These are phyloP conservation scores for Rallus limicola DNA, from an alignment of 2,113 vertebrate genomes.

Conservation along the genomic window DNA sequence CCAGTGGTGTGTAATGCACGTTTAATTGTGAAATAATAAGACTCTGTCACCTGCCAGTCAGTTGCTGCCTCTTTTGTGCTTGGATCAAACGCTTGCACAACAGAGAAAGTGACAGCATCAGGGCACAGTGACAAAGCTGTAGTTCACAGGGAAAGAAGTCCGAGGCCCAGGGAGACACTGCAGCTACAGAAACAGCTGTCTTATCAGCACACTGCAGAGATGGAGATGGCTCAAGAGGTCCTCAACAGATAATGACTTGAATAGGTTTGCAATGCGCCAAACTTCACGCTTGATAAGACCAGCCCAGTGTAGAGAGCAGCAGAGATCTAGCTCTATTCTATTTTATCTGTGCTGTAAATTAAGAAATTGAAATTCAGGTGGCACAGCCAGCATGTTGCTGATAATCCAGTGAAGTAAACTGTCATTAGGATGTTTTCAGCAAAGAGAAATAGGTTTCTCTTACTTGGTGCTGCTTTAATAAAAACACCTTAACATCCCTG, in stretches of 20 bases:
- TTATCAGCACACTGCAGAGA: constrained; percentile 85
- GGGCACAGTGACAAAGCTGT: constrained; percentile 76
- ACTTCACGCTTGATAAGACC: constrained; percentile 80
- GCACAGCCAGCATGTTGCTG: constrained; percentile 64
- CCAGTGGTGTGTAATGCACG: constrained; percentile 43
- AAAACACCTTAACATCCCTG: neutral
- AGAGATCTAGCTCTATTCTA: constrained; percentile 67
- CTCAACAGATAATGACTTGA: constrained; percentile 82
- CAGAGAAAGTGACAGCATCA: constrained; percentile 68
- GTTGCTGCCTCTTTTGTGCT: constrained; percentile 62
- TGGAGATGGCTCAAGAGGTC: constrained; percentile 81
- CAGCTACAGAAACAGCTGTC: constrained; percentile 79
- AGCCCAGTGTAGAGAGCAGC: constrained; percentile 68
- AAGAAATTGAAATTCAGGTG: constrained; percentile 81
- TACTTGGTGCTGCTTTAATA: constrained; percentile 18
- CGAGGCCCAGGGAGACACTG: constrained; percentile 68
- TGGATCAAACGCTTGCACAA: constrained; percentile 71
- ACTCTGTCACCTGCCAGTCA: constrained; percentile 56
- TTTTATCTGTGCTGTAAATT: constrained; percentile 78
- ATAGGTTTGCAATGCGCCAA: constrained; percentile 79
- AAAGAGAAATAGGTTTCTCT: constrained; percentile 43
- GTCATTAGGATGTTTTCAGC: constrained; percentile 59
- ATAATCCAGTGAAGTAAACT: constrained; percentile 71
- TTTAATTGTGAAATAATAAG: constrained; percentile 71
- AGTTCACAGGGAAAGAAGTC: constrained; percentile 72